Evolutionary conservation across 1,140 invertebrate species (phyloP), one percentile per base, ranked within the genome.

Genomic region (Drosophila arawakana): DNA sequence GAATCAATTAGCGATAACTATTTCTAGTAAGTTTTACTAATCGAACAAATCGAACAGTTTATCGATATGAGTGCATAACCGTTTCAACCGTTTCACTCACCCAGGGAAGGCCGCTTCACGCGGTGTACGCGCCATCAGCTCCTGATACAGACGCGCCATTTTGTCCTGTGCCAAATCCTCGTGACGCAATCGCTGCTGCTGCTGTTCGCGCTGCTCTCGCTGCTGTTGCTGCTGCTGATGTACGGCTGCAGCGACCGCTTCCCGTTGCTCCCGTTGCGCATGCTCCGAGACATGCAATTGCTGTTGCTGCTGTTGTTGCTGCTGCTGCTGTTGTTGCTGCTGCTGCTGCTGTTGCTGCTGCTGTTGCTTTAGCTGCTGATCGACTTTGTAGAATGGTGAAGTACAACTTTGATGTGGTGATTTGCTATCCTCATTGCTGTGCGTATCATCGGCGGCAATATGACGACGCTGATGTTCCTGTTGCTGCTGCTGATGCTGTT

Each of bases 121-220:
- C 13, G 94, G 95, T 47, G 94, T 95, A 25, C 95, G 94, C 73
- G 95, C 94, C 95, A 98, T 97, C 13, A 99, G 94, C 92, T 99
- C 98, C 81, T 99, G 97, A 92, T 99, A 99, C 83, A 99, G 98
- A 86, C 97, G 95, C 11, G 98, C 96, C 78, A 99, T 97, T 93
- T 99, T 98, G 91, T 99, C 98, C 93, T 98, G 98, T 49, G 98
- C 96, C 93, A 98, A 97, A 93, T 98, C 97, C 91, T 98, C 97
- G 91, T 98, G 97, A 85, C 97, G 97, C 82, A 96, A 95, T 66
- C 97, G 93, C 92, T 96, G 94, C 92, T 96, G 94, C 47, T 81
- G 80, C 37, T 81, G 71, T 39, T 86, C 79, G 10, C 77, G 66
- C 41, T 91, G 89, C 37, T 91, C 57, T 93, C 94, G 95, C 25